Percentiles rank a stretch among this genome's conserved stretches.
Conservation (phyloP, 2,113 vertebrate genomes). For the Atherinomorus stipes region DNA sequence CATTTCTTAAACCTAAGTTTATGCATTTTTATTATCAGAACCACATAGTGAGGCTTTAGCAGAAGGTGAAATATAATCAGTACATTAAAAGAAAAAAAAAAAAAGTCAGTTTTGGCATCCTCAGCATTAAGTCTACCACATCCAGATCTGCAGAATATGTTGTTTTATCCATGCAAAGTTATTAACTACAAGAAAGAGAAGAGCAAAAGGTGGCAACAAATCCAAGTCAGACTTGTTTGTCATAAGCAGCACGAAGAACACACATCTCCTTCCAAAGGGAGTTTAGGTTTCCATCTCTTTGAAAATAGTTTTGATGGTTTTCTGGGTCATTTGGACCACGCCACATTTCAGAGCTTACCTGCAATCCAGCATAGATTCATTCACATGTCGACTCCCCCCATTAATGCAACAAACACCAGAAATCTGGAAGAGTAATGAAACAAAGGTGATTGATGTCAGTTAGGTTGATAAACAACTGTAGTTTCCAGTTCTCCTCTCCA, state of each 20-base stretch:
- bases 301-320: conserved; percentile 10
- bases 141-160: background rate
- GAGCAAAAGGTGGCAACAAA: conserved; percentile 2
- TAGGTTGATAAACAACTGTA: conserved; percentile 68
- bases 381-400: background rate
- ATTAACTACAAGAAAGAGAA: background rate
- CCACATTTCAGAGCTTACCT: conserved; percentile 15
- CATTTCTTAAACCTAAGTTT: background rate
- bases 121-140: conserved; percentile 14
- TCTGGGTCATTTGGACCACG: conserved; percentile 36
- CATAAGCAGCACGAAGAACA: background rate
- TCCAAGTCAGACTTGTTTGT: conserved; percentile 24
- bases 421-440: conserved; percentile 51
- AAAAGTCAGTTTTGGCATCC: conserved; percentile 1
- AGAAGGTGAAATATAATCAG: background rate
- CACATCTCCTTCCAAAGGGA: conserved; percentile 1
- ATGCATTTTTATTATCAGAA: background rate
- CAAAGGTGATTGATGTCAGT: conserved; percentile 67
- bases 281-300: conserved; percentile 24
- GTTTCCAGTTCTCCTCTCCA: conserved; percentile 68
- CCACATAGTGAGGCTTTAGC: background rate
- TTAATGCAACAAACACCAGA: conserved; percentile 45
- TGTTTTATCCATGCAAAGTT: conserved; percentile 5
- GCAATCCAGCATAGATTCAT: conserved; percentile 32
- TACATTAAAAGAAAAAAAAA: background rate